A percentile compares a stretch with the other conserved stretches of the same genome.
phyloP scores from a whole-genome alignment of 37 sponge, comb jelly and placozoan genomes.

The Diacarnus erythraeanus region DNA sequence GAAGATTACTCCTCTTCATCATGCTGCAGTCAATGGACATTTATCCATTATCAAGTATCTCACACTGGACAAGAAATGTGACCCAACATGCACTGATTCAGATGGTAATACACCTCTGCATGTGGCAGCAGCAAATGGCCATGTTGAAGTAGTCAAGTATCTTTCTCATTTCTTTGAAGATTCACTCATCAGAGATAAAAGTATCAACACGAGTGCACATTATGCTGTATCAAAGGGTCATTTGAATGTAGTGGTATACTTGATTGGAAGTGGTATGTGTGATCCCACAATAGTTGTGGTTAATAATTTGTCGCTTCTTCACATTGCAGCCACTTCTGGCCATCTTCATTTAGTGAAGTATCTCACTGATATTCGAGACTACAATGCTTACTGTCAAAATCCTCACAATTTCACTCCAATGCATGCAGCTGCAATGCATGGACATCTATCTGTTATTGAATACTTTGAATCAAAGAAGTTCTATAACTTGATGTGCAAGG shows the following conservation, averaged over 20 bases:
- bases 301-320: slow-evolving; percentile 21
- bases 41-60: slow-evolving; percentile 1
- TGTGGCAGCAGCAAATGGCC: slow-evolving; percentile 13
- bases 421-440: slow-evolving; percentile 28
- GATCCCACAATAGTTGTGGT: slow-evolving; percentile 9
- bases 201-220: too few relatives aligned
- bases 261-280: background rate
- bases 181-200: too few relatives aligned
- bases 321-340: slow-evolving; percentile 10
- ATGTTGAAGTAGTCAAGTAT: slow-evolving; percentile 9
- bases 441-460: background rate
- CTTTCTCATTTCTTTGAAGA: too few relatives aligned
- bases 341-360: slow-evolving; percentile 16
- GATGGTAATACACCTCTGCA: slow-evolving; percentile 3
- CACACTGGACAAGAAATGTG: background rate
- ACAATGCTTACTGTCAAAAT: slow-evolving; percentile 3
- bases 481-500: background rate
- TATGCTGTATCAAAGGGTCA: slow-evolving; percentile 13
- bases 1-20: background rate
- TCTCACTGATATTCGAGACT: background rate
- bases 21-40: background rate
- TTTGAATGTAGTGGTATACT: slow-evolving; percentile 3
- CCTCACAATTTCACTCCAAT: slow-evolving; percentile 19
- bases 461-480: background rate
- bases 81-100: background rate